Base-by-base conservation (phyloP, 2,888 invertebrate species). In the Scrobipalpa costella region DNA sequence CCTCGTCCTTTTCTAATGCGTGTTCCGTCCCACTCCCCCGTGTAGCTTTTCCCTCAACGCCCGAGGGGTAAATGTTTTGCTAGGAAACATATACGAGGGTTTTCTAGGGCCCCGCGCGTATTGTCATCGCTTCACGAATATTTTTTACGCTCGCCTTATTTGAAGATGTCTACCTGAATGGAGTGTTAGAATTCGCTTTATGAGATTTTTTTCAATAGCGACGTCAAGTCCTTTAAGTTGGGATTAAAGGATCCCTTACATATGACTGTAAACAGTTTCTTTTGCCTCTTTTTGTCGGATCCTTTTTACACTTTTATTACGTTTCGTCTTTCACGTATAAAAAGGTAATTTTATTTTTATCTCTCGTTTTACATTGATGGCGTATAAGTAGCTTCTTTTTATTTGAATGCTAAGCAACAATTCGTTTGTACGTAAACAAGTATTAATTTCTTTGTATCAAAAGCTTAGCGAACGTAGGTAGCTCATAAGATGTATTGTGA, bases 11-110 rank as follows among this genome's bases (percentile, higher is more conserved):
- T 21, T 84, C 78, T 67, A 21, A 1, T 57, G 3, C 7, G 7
- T 67, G n/a, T 61, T 47, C 52, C 62, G 65, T 83, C 85, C 67
- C 79, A 3, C 47, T 90, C 81, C 47, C 77, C 9, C 89, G 73
- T 79, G 80, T 86, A 88, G 90, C 88, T 88, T 88, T 87, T 86
- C 83, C 86, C 83, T 82, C 84, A 75, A 88, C 90, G 91, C 91
- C 91, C 77, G 88, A 88, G 91, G 92, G 91, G 89, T 85, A 90
- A 92, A 92, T 92, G 90, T 92, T 92, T 88, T 91, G 90, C 81
- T 92, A 90, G 89, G 85, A 80, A 91, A 92, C 90, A 88, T 90
- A 92, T 86, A 92, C 92, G 88, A 85, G 82, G 88, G 88, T 85
- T 88, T 88, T 89, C 86, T 84, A 81, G 84, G 82, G 84, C 78